Percentiles rank a stretch among this genome's conserved stretches.
Evolutionary conservation across 1,140 invertebrate species (phyloP).

Genomic region (Caenorhabditis tropicalis): DNA sequence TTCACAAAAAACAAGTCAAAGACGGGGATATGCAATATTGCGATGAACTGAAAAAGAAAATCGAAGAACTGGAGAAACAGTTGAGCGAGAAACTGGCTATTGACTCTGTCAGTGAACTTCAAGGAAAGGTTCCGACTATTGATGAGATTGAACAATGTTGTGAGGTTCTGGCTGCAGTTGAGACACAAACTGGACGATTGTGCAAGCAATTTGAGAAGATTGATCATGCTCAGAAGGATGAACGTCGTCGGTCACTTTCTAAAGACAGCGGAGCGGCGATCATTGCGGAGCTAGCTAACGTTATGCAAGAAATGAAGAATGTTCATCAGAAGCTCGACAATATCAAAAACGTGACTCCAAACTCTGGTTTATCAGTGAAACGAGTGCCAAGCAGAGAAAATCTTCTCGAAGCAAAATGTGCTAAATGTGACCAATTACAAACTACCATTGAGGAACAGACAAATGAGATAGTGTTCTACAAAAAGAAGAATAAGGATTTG

Average conservation of each 20-base stretch:
- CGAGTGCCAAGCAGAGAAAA: background rate
- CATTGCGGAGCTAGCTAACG: constrained; percentile 65
- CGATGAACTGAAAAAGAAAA: constrained; percentile 59
- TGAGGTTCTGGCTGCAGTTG: constrained; percentile 66
- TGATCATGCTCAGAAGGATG: constrained; percentile 66
- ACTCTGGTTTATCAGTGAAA: constrained; percentile 5
- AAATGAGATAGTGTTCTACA: constrained; percentile 66
- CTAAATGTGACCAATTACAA: constrained; percentile 39
- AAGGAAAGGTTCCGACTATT: constrained; percentile 59
- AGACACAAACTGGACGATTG: constrained; percentile 65
- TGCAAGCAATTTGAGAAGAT: constrained; percentile 67
- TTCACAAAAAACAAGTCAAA: constrained; percentile 63
- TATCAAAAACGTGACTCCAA: constrained; percentile 54
- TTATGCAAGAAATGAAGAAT: constrained; percentile 65
- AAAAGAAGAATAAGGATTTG: constrained; percentile 71
- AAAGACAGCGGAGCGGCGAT: constrained; percentile 65
- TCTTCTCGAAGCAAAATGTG: constrained; percentile 13
- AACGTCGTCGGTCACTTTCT: constrained; percentile 65
- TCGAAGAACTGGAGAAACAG: constrained; percentile 64
- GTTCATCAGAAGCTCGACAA: constrained; percentile 60
- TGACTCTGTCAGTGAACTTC: constrained; percentile 53
- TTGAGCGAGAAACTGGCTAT: constrained; percentile 62
- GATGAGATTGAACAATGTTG: constrained; percentile 71
- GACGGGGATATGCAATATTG: constrained; percentile 49
- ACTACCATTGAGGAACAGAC: constrained; percentile 22